Evolutionary conservation across 2,113 vertebrate genomes (phyloP).

Genomic region (Rhombomys opimus): DNA sequence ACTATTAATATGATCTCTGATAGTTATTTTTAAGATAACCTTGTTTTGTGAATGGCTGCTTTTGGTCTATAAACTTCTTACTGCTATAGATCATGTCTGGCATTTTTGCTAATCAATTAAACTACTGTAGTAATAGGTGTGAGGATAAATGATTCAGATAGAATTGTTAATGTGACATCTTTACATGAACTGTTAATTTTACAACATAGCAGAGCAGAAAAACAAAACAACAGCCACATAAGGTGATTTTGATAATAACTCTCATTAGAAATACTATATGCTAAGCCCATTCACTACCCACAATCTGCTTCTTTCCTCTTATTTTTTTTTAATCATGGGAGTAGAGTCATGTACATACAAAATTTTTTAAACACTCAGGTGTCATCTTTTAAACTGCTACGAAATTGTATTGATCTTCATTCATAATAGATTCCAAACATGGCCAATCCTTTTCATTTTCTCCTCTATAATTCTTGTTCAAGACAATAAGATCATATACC

Average conservation of each 20-base stretch:
- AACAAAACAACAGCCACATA: slow-evolving; percentile 31
- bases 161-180: slow-evolving; percentile 62
- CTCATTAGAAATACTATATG: slow-evolving; percentile 32
- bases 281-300: neutral
- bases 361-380: neutral
- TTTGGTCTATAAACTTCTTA: slow-evolving; percentile 53
- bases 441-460: slow-evolving; percentile 15
- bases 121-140: slow-evolving; percentile 58
- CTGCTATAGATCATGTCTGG: slow-evolving; percentile 68
- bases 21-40: slow-evolving; percentile 60
- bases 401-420: neutral
- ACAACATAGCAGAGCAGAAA: slow-evolving; percentile 46
- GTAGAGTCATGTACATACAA: neutral
- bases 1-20: slow-evolving; percentile 45
- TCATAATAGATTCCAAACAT: slow-evolving; percentile 19
- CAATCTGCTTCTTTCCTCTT: neutral
- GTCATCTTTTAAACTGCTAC: neutral
- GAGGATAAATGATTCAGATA: slow-evolving; percentile 71
- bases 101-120: slow-evolving; percentile 77
- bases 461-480: neutral
- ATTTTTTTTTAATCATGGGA: neutral
- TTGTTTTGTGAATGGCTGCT: slow-evolving; percentile 50
- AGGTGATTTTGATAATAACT: slow-evolving; percentile 39
- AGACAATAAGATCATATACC: neutral
- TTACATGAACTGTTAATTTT: slow-evolving; percentile 59